Conservation (phyloP, 2,888 invertebrate genomes). For the Megamerina dolium region DNA sequence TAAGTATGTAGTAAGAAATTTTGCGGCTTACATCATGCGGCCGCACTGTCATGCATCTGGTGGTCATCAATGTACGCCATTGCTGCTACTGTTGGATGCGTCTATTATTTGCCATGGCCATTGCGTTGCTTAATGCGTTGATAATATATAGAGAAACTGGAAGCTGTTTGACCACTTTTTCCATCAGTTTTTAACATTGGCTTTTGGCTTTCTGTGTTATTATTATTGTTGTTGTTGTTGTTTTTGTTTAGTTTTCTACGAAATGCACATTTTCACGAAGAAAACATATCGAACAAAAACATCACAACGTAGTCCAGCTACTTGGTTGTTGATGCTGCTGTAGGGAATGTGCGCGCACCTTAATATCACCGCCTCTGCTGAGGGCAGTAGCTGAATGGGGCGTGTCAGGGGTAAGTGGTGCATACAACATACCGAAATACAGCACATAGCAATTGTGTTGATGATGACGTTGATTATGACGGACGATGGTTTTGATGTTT, state of each 20-base stretch:
- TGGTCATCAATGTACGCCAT: too few relatives aligned
- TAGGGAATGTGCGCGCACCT: not conserved
- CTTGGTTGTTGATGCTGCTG: not conserved
- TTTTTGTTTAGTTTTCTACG: not conserved
- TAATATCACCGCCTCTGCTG: slow-evolving; percentile 11
- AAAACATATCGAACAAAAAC: not conserved
- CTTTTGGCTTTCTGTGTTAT: not conserved
- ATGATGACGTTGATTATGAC: slow-evolving; percentile 28
- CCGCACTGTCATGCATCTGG: too few relatives aligned
- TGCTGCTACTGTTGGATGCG: too few relatives aligned
- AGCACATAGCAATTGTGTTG: slow-evolving; percentile 1
- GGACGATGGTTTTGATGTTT: slow-evolving; percentile 26
- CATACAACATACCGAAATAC: not conserved
- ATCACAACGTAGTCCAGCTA: too few relatives aligned
- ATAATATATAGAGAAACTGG: slow-evolving; percentile 29
- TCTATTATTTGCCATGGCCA: too few relatives aligned
- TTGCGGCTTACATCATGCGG: too few relatives aligned
- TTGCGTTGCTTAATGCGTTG: too few relatives aligned
- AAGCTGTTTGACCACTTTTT: slow-evolving; percentile 31
- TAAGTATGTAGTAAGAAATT: too few relatives aligned
- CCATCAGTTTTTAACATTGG: slow-evolving; percentile 21
- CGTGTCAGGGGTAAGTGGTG: slow-evolving; percentile 11
- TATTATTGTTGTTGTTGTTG: not conserved
- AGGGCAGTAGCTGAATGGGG: slow-evolving; percentile 19
- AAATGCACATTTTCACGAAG: not conserved